Conservation (phyloP, 2,797 vertebrate genomes). For the Sphenodon punctatus region DNA sequence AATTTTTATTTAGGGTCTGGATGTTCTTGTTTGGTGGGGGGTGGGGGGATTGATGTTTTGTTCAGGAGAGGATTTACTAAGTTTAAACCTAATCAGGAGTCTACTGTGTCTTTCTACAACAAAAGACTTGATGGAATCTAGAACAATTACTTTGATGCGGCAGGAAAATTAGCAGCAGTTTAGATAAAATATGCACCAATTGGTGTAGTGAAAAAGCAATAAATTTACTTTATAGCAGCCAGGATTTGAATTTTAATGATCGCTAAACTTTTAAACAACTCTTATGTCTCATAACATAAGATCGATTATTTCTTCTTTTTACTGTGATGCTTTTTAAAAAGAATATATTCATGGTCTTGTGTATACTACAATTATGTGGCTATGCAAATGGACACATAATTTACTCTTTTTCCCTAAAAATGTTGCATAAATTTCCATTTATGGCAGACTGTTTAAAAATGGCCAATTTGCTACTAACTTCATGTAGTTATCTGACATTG, state of each 20-base stretch:
- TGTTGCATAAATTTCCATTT: not conserved
- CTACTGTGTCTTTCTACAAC: not conserved
- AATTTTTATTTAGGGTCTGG: not conserved
- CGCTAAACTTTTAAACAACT: conserved; percentile 26
- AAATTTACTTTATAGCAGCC: conserved; percentile 23
- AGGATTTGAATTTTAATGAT: conserved; percentile 37
- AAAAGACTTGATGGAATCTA: conserved; percentile 30
- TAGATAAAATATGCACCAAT: conserved; percentile 30
- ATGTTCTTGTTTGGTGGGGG: no score
- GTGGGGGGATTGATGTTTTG: not conserved
- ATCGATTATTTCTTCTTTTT: not conserved
- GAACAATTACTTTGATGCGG: conserved; percentile 31
- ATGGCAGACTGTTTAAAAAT: not conserved
- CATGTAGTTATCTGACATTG: not conserved
- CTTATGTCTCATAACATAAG: not conserved
- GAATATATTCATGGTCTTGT: not conserved
- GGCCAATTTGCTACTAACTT: not conserved
- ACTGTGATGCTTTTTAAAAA: not conserved
- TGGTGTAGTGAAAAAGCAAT: conserved; percentile 19
- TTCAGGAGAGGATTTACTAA: not conserved
- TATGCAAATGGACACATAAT: not conserved
- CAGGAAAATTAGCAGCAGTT: conserved; percentile 24
- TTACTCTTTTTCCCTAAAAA: not conserved
- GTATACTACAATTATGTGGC: not conserved
- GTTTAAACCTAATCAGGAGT: conserved; percentile 21